These are phyloP conservation scores for Cistogaster globosa DNA, from an alignment of 2,888 invertebrate genomes.

Conservation along the genomic window DNA sequence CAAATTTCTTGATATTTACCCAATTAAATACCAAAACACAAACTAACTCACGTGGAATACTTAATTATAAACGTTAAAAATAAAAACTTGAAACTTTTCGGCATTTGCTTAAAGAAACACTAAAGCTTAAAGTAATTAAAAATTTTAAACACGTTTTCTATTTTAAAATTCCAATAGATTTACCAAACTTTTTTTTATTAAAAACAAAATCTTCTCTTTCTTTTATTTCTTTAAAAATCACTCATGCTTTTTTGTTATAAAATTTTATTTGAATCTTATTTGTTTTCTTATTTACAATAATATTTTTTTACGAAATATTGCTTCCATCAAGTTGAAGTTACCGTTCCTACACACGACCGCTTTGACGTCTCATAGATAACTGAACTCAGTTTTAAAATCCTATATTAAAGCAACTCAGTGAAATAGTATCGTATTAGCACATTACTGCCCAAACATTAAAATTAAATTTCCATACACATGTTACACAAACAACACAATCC, in stretches of 20 bases:
- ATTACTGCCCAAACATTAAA: constrained; percentile 46
- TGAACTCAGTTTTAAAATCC: constrained; percentile 64
- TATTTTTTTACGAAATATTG: constrained; percentile 45
- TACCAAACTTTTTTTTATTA: constrained; percentile 54
- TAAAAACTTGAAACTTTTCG: constrained; percentile 35
- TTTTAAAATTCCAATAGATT: constrained; percentile 21
- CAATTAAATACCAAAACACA: constrained; percentile 1
- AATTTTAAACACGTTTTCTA: constrained; percentile 55
- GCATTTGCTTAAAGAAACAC: constrained; percentile 31
- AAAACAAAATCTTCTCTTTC: constrained; percentile 27
- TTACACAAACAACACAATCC: neutral
- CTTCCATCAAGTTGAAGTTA: neutral
- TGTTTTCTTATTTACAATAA: constrained; percentile 2
- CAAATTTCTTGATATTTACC: neutral
- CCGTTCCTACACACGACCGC: constrained; percentile 68
- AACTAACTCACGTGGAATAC: neutral
- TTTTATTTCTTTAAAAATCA: constrained; percentile 20
- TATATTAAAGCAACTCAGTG: constrained; percentile 38
- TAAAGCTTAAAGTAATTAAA: constrained; percentile 26
- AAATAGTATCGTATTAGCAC: neutral
- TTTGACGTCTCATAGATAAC: constrained; percentile 73
- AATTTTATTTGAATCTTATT: constrained; percentile 37
- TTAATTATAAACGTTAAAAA: neutral
- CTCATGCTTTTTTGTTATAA: constrained; percentile 26
- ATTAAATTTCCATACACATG: constrained; percentile 48